Evolutionary conservation across 2,797 vertebrate species (phyloP).

Genomic region (Erithacus rubecula): DNA sequence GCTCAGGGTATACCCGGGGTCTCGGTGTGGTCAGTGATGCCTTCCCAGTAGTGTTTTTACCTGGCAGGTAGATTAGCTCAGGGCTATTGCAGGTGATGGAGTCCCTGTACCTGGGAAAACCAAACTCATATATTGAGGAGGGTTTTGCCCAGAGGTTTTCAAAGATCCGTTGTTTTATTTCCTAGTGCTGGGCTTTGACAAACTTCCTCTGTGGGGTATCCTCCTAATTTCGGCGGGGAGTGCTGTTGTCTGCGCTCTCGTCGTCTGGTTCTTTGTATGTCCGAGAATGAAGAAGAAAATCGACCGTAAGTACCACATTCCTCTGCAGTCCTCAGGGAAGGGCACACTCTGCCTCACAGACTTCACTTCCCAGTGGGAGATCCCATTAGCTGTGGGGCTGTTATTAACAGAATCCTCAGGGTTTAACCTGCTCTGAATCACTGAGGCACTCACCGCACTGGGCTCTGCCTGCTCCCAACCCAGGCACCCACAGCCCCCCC

Average conservation of each 20-base stretch:
- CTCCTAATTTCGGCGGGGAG: conserved; percentile 86
- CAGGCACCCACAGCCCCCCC: rapidly evolving
- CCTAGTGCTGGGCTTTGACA: conserved; percentile 95
- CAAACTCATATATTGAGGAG: background rate
- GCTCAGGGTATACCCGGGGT: background rate
- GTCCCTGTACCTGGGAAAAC: background rate
- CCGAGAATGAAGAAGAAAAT: conserved; percentile 94
- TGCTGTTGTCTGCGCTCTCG: conserved; percentile 83
- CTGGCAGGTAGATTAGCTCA: background rate
- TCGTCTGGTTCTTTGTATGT: conserved; percentile 94
- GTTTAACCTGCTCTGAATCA: background rate
- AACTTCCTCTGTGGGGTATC: conserved; percentile 90
- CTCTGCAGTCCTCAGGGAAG: background rate
- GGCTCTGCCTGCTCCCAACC: background rate
- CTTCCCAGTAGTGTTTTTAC: background rate
- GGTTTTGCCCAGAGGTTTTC: conserved; percentile 66
- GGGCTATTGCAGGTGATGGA: background rate
- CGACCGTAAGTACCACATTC: conserved; percentile 79
- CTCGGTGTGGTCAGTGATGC: rapidly evolving
- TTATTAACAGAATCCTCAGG: background rate
- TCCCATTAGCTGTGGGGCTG: background rate
- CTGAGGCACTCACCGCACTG: background rate
- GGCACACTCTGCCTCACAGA: background rate
- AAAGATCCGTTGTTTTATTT: conserved; percentile 76
- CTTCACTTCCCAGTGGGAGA: background rate